These are phyloP conservation scores for Apogon talboti DNA, from an alignment of 2,797 vertebrate genomes.

Conservation along the genomic window DNA sequence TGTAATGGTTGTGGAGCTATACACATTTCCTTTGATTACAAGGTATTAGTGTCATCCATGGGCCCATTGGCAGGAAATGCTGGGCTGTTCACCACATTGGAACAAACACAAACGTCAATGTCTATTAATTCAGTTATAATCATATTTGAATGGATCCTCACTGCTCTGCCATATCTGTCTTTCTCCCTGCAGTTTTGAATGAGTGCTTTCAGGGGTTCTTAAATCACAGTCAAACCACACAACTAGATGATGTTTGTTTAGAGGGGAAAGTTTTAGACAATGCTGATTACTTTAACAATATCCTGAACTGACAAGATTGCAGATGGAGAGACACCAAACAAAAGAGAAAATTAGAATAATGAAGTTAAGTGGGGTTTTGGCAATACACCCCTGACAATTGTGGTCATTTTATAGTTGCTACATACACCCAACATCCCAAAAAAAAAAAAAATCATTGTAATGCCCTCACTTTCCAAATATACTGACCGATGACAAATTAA, in stretches of 20 bases:
- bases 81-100: constrained; percentile 72
- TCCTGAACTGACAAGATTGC: constrained; percentile 37
- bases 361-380: no score
- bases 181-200: constrained; percentile 60
- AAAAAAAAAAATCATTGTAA: no score
- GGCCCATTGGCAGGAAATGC: constrained; percentile 75
- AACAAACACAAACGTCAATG: constrained; percentile 80
- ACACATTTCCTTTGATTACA: constrained; percentile 81
- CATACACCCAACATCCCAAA: no score
- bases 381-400: no score
- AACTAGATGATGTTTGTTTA: constrained; percentile 57
- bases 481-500: no score
- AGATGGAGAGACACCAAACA: constrained; percentile 18
- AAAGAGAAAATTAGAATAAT: no score
- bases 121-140: constrained; percentile 80
- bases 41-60: constrained; percentile 80
- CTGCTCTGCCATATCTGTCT: constrained; percentile 68
- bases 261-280: constrained; percentile 50
- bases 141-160: constrained; percentile 79
- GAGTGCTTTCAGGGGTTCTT: constrained; percentile 61
- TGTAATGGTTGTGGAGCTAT: constrained; percentile 70
- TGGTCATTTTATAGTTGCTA: no score
- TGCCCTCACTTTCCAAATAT: no score
- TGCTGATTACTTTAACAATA: constrained; percentile 45
- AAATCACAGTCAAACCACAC: constrained; percentile 61